Conservation (phyloP, 1,140 invertebrate species). For the Cotesia typhae region DNA sequence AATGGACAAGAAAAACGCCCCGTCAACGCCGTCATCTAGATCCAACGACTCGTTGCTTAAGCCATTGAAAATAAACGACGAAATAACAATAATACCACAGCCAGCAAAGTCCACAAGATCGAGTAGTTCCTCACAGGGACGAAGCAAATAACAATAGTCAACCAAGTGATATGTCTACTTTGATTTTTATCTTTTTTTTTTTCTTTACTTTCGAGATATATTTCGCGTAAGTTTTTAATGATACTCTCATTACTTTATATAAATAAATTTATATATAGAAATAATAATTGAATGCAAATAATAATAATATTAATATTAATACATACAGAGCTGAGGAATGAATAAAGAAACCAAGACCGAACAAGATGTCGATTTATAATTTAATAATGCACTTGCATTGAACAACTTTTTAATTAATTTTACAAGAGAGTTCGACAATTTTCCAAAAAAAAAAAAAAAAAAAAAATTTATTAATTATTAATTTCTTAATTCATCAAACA, state of each 20-base stretch:
- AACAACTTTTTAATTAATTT: background rate
- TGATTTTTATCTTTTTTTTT: conserved; percentile 19
- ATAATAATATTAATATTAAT: conserved; percentile 20
- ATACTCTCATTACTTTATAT: conserved; percentile 11
- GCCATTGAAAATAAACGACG: conserved; percentile 89
- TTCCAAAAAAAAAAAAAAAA: conserved; percentile 16
- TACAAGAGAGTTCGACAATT: no score
- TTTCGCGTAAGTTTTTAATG: conserved; percentile 27
- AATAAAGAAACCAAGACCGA: background rate
- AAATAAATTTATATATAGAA: conserved; percentile 23
- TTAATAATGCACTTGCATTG: background rate
- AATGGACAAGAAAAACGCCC: conserved; percentile 78
- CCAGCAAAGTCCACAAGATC: conserved; percentile 70
- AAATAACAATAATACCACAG: conserved; percentile 92
- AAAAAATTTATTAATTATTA: conserved; percentile 30
- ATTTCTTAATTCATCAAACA: conserved; percentile 34
- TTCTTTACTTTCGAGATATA: conserved; percentile 45
- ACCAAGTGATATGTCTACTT: conserved; percentile 58
- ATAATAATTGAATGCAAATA: conserved; percentile 13
- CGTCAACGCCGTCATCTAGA: conserved; percentile 62
- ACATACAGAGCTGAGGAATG: conserved; percentile 10
- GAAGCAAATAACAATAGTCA: conserved; percentile 64
- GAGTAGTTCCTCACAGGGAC: conserved; percentile 50
- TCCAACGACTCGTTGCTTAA: conserved; percentile 79
- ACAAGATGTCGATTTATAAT: background rate